These are phyloP conservation scores for Plemyria rubiginata DNA, from an alignment of 2,888 invertebrate genomes.

Conservation along the genomic window DNA sequence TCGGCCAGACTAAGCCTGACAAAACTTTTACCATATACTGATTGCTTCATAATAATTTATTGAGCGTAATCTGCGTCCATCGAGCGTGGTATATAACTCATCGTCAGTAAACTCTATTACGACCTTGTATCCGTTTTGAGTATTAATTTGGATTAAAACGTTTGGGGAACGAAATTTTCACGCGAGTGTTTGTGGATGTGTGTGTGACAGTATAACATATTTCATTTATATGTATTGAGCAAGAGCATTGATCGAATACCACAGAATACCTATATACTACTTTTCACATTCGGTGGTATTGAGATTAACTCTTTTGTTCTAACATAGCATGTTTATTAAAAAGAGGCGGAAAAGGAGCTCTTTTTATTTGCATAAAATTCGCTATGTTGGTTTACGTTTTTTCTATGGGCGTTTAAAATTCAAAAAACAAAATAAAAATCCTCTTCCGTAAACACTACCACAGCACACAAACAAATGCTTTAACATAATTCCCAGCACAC, in stretches of 20 bases:
- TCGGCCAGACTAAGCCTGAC: slow-evolving; percentile 48
- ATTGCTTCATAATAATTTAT: slow-evolving; percentile 84
- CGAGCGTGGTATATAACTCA: slow-evolving; percentile 75
- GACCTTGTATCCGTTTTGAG: slow-evolving; percentile 55
- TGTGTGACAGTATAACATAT: background rate
- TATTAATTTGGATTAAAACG: slow-evolving; percentile 57
- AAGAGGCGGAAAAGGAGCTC: no score
- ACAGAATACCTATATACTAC: background rate
- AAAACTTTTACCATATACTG: slow-evolving; percentile 78
- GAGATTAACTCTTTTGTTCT: no score
- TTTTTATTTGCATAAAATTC: no score
- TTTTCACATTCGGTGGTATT: no score
- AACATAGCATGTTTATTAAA: no score
- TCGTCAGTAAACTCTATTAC: slow-evolving; percentile 63
- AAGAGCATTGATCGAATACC: background rate
- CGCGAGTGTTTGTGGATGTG: slow-evolving; percentile 29
- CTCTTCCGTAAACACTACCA: slow-evolving; percentile 10
- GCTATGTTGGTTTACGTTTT: no score
- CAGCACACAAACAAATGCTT: slow-evolving; percentile 35
- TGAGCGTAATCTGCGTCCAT: slow-evolving; percentile 75
- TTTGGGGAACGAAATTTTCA: slow-evolving; percentile 39
- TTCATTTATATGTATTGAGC: slow-evolving; percentile 2
- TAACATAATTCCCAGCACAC: slow-evolving; percentile 52
- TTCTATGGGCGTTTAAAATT: background rate
- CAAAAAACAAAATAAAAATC: slow-evolving; percentile 6